These are phyloP conservation scores for Plutomurus gul DNA, from an alignment of 1,140 invertebrate genomes.

Conservation along the genomic window DNA sequence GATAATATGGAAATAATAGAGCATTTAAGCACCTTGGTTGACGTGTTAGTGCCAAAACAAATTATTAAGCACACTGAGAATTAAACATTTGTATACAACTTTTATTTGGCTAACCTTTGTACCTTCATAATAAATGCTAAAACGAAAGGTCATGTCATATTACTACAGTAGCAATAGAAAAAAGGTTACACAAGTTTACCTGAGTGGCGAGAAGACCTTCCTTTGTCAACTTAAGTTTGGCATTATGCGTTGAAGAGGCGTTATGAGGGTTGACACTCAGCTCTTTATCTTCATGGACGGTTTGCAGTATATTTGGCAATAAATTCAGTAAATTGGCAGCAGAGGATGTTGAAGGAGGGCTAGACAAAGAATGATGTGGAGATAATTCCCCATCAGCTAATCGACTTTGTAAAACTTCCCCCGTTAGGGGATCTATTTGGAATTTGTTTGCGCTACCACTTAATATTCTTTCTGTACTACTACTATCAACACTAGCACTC, in stretches of 20 bases:
- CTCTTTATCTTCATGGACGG: conserved; percentile 41
- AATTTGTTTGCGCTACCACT: not conserved
- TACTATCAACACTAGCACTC: conserved; percentile 41
- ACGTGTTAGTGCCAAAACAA: no score
- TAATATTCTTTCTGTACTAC: conserved; percentile 60
- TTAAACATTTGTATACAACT: no score
- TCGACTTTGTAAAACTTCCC: not conserved
- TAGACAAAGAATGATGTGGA: not conserved
- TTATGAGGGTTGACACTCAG: conserved; percentile 22
- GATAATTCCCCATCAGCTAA: not conserved
- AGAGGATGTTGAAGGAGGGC: not conserved
- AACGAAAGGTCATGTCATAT: no score
- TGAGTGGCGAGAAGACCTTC: conserved; percentile 15
- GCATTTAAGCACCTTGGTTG: no score
- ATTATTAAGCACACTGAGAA: no score
- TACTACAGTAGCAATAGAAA: no score
- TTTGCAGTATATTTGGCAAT: conserved; percentile 40
- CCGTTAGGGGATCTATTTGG: conserved; percentile 54
- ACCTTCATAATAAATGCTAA: no score
- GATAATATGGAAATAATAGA: no score
- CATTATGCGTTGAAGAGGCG: not conserved
- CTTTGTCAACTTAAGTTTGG: conserved; percentile 34
- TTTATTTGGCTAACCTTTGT: no score
- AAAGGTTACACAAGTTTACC: no score
- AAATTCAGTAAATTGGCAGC: not conserved